Conservation (phyloP, 2,797 vertebrate genomes). For the Molossus alvarezi region DNA sequence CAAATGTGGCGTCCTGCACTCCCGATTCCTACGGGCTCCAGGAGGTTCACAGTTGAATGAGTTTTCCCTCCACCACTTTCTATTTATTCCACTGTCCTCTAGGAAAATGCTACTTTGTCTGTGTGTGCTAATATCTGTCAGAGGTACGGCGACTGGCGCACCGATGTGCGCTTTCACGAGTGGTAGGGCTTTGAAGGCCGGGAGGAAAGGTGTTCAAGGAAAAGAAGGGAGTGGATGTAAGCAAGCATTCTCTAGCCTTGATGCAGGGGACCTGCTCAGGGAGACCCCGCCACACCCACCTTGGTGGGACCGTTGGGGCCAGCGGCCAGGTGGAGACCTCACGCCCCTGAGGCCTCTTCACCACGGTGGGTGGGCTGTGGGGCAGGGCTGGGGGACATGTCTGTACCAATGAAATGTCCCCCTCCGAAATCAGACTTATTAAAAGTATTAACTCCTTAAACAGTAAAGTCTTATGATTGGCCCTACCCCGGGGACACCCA, state of each 20-base stretch:
- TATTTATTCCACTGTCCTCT: background rate
- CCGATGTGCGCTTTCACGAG: background rate
- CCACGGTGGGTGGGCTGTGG: background rate
- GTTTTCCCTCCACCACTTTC: accelerated
- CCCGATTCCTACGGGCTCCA: accelerated
- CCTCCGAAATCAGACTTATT: conserved; percentile 87
- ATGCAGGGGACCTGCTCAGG: too few relatives aligned
- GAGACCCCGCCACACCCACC: accelerated
- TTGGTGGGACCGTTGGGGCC: background rate
- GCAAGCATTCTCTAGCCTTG: background rate
- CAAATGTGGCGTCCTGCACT: background rate
- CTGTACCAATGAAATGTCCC: conserved; percentile 88
- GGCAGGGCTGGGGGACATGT: conserved; percentile 44
- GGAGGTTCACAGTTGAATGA: background rate
- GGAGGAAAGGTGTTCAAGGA: background rate
- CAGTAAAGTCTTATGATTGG: conserved; percentile 86
- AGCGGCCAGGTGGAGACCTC: conserved; percentile 27
- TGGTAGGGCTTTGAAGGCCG: background rate
- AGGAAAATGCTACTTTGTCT: background rate
- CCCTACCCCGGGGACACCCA: conserved; percentile 83
- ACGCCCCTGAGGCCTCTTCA: background rate
- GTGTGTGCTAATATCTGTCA: background rate
- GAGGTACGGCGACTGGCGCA: background rate
- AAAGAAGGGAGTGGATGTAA: background rate
- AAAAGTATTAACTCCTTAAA: conserved; percentile 87